These are phyloP conservation scores for Tyrophagus putrescentiae DNA, from an alignment of 1,140 invertebrate genomes.

Conservation along the genomic window DNA sequence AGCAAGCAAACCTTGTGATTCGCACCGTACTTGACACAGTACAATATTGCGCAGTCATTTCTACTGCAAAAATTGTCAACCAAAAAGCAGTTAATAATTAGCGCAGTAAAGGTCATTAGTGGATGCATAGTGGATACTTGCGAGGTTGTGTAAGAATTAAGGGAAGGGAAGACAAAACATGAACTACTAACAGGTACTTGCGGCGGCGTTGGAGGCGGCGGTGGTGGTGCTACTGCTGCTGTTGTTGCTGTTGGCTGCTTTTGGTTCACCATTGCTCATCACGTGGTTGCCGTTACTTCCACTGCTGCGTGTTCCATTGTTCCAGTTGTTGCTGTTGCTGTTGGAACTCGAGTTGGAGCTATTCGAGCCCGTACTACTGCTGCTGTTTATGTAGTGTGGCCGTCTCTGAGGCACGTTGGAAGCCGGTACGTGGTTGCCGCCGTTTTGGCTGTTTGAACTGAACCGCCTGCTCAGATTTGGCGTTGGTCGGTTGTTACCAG, in stretches of 20 bases:
- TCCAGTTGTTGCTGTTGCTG: background rate
- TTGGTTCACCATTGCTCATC: too few species aligned
- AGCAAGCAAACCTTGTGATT: too few species aligned
- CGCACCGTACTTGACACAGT: too few species aligned
- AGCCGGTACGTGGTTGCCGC: background rate
- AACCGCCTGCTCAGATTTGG: background rate
- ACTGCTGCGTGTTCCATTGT: background rate
- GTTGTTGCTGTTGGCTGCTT: background rate
- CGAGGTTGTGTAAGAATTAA: too few species aligned
- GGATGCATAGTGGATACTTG: too few species aligned
- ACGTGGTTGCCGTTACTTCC: too few species aligned
- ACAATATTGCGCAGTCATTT: too few species aligned
- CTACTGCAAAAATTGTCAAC: too few species aligned
- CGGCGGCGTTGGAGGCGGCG: background rate
- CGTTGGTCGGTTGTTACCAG: background rate
- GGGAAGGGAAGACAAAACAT: background rate
- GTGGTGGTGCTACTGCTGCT: background rate
- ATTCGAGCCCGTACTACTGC: constrained; percentile 9
- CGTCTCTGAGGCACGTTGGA: background rate
- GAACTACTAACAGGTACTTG: background rate
- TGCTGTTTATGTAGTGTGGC: background rate
- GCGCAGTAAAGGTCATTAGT: too few species aligned
- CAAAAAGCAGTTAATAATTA: too few species aligned
- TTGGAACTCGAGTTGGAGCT: background rate
- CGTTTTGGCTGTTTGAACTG: background rate